These are phyloP conservation scores for Fulica atra DNA, from an alignment of 2,113 vertebrate species.

Conservation along the genomic window DNA sequence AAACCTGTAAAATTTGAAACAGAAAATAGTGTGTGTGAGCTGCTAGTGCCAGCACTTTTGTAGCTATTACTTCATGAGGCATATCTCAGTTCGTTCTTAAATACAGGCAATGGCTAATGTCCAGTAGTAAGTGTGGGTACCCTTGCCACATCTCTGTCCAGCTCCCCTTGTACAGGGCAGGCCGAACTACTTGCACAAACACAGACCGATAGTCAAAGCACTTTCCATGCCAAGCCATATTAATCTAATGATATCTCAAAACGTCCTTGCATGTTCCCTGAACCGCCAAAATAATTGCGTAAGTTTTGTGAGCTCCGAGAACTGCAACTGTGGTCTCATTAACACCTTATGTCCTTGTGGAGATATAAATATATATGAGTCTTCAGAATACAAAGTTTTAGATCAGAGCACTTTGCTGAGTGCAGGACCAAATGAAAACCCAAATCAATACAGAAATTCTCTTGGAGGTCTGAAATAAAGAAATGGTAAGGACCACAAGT, in stretches of 20 bases:
- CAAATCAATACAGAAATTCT: not conserved
- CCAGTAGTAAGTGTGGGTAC: not conserved
- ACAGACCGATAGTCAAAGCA: constrained; percentile 31
- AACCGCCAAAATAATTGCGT: not conserved
- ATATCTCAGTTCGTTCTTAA: not conserved
- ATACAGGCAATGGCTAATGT: not conserved
- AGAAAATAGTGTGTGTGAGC: constrained; percentile 58
- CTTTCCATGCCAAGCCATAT: not conserved
- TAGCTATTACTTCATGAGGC: not conserved
- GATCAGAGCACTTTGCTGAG: not conserved
- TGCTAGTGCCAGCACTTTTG: not conserved
- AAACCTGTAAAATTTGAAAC: constrained; percentile 62
- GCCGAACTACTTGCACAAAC: not conserved
- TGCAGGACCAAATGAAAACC: not conserved
- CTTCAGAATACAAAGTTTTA: not conserved
- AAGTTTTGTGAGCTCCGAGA: constrained; percentile 23
- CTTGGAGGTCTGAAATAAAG: not conserved
- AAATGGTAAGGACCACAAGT: not conserved
- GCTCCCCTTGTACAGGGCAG: not conserved
- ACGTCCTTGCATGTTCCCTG: constrained; percentile 19
- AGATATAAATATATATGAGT: not conserved
- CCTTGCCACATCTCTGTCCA: not conserved
- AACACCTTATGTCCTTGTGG: constrained; percentile 7
- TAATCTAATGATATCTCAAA: not conserved
- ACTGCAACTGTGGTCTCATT: constrained; percentile 12